phyloP scores from a whole-genome alignment of 92 coral and sea anemone genomes.

The Desmophyllum pertusum region DNA sequence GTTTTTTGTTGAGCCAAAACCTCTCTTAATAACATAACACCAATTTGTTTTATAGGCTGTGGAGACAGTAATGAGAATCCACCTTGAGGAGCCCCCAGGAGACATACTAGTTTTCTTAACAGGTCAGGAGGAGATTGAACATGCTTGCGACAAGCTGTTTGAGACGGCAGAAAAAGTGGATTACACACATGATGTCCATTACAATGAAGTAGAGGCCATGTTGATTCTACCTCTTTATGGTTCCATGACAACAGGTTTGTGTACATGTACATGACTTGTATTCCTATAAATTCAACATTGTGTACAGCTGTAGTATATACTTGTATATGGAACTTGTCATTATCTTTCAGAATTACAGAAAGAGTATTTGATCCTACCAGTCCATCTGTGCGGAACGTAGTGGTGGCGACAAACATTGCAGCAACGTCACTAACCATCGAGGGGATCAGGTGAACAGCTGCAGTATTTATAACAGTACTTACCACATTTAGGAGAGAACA shows the following conservation, averaged over 20 bases:
- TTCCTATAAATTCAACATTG: no score
- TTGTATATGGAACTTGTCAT: background rate
- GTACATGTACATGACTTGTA: background rate
- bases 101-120: constrained; percentile 85
- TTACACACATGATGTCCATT: constrained; percentile 81
- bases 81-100: constrained; percentile 82
- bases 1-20: no score
- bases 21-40: no score
- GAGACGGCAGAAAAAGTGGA: constrained; percentile 85
- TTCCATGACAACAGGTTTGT: constrained; percentile 88
- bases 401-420: constrained; percentile 96
- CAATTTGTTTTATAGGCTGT: constrained; percentile 58
- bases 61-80: constrained; percentile 83
- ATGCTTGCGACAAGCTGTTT: constrained; percentile 89
- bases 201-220: constrained; percentile 73
- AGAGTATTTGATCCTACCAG: constrained; percentile 87
- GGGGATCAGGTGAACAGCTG: constrained; percentile 73
- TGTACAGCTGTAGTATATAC: no score
- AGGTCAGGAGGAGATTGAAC: constrained; percentile 93
- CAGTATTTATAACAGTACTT: background rate
- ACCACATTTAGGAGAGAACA: no score
- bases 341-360: constrained; percentile 73
- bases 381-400: constrained; percentile 77
- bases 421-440: constrained; percentile 95
- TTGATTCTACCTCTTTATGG: constrained; percentile 89